These are phyloP conservation scores for Xanthia togata DNA, from an alignment of 2,888 invertebrate species.

Conservation along the genomic window DNA sequence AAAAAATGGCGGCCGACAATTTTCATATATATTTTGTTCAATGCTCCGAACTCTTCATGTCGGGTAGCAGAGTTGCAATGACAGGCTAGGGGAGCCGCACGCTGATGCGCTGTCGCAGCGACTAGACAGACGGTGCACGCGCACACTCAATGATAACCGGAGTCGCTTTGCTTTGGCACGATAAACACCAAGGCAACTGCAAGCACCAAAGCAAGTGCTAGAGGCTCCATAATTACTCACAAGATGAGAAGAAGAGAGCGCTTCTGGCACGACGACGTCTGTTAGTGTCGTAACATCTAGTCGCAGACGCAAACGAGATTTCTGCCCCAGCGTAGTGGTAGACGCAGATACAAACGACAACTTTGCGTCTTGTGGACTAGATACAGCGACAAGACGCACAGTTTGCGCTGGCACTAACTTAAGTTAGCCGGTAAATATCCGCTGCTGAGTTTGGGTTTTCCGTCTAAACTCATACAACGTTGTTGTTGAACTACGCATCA, in stretches of 20 bases:
- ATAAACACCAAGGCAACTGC: neutral
- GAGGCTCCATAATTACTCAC: neutral
- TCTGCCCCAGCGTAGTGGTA: neutral
- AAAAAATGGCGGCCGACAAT: neutral
- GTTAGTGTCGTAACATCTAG: neutral
- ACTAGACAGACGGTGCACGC: neutral
- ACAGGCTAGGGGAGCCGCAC: neutral
- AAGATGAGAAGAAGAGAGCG: neutral
- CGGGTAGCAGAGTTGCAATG: neutral
- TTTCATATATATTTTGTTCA: neutral
- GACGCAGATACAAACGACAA: neutral
- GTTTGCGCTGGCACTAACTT: constrained; percentile 9
- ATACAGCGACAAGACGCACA: neutral
- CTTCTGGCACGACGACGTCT: neutral
- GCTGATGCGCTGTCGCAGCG: neutral
- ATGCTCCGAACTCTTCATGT: neutral
- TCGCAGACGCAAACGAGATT: neutral
- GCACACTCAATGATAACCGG: neutral
- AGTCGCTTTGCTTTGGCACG: neutral
- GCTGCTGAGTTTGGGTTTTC: constrained; percentile 42
- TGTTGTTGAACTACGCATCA: constrained; percentile 1
- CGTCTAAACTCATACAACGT: neutral
- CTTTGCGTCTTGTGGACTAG: neutral
- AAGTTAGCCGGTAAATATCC: constrained; percentile 25
- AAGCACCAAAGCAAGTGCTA: neutral